Conservation (phyloP, 2,888 invertebrate species). For the Lordiphosa andalusiaca region DNA sequence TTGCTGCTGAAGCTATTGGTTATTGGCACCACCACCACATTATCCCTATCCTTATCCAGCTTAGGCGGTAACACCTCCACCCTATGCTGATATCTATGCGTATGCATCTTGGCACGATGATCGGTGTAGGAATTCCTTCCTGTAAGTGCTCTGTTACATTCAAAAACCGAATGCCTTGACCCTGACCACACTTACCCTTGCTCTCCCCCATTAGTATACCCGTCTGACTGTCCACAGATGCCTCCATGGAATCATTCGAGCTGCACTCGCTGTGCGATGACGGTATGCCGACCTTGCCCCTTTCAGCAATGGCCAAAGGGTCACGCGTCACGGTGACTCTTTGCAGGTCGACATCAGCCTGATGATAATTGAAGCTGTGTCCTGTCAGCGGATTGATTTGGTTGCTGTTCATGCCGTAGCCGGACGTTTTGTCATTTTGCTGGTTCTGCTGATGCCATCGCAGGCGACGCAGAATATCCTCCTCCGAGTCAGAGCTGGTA, state of each 20-base stretch:
- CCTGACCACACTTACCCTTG: slow-evolving; percentile 68
- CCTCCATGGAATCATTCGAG: slow-evolving; percentile 80
- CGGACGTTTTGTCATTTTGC: slow-evolving; percentile 70
- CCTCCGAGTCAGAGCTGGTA: slow-evolving; percentile 88
- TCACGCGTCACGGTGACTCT: slow-evolving; percentile 79
- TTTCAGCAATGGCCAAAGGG: slow-evolving; percentile 80
- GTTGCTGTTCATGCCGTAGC: slow-evolving; percentile 77
- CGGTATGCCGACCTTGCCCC: slow-evolving; percentile 80
- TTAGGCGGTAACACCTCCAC: slow-evolving; percentile 58
- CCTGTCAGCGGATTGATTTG: slow-evolving; percentile 75
- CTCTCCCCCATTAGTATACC: slow-evolving; percentile 78
- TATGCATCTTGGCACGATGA: slow-evolving; percentile 76
- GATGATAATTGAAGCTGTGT: slow-evolving; percentile 77
- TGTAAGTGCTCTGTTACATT: slow-evolving; percentile 31
- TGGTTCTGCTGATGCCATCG: slow-evolving; percentile 81
- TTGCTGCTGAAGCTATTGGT: slow-evolving; percentile 83
- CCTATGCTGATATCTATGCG: slow-evolving; percentile 68
- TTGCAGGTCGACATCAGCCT: slow-evolving; percentile 78
- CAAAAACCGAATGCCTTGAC: too few species aligned
- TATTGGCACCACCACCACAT: slow-evolving; percentile 80
- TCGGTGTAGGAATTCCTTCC: slow-evolving; percentile 85
- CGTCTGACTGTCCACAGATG: slow-evolving; percentile 79
- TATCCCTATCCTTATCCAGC: slow-evolving; percentile 70
- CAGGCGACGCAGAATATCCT: slow-evolving; percentile 83
- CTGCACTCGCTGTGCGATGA: slow-evolving; percentile 80